Evolutionary conservation across 2,113 vertebrate species (phyloP).

Genomic region (Mesembrinibis cayennensis): DNA sequence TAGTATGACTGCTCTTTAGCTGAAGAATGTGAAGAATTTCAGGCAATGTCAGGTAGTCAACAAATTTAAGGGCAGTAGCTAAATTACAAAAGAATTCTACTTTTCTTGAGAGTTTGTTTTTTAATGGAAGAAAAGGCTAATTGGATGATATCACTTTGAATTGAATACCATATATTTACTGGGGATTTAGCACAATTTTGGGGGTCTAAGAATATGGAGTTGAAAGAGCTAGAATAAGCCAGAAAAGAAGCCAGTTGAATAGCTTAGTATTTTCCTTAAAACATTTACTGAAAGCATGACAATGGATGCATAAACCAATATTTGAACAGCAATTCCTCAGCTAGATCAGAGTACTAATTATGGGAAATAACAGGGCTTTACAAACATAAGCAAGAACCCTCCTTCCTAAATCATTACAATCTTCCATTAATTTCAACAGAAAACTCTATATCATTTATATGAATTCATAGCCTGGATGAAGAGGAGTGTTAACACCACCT

Average conservation of each 20-base stretch:
- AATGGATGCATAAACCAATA: background rate
- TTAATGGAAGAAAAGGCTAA: background rate
- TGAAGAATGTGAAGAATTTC: background rate
- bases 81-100: background rate
- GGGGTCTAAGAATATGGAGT: background rate
- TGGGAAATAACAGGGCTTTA: background rate
- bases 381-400: background rate
- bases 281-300: background rate
- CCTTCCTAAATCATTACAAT: background rate
- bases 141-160: background rate
- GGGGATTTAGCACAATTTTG: background rate
- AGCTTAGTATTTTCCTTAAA: background rate
- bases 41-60: background rate
- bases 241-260: background rate
- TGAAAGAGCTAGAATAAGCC: background rate
- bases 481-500: background rate
- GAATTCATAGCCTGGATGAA: background rate
- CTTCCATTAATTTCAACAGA: background rate
- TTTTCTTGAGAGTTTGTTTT: background rate
- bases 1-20: background rate
- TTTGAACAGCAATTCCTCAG: background rate
- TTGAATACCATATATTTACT: background rate
- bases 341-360: background rate
- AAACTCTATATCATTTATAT: background rate
- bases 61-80: background rate